These are phyloP conservation scores for Pseudorhombus dupliciocellatus DNA, from an alignment of 2,113 vertebrate genomes.

Conservation along the genomic window DNA sequence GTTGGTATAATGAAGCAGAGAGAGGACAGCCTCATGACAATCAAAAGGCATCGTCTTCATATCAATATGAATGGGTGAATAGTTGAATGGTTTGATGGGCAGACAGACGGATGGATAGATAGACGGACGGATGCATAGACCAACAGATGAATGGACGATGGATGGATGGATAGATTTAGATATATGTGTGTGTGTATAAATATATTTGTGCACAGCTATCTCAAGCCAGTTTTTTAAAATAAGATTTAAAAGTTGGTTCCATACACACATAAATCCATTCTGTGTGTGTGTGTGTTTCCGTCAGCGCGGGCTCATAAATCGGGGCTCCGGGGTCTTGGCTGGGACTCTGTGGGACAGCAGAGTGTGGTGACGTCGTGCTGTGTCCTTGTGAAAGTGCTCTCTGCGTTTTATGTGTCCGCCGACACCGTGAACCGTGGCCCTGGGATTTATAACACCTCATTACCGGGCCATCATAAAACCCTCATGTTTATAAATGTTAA, in stretches of 20 bases:
- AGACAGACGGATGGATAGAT: too few relatives aligned
- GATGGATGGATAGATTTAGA: background rate
- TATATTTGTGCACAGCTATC: background rate
- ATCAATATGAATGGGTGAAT: too few relatives aligned
- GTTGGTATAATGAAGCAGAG: background rate
- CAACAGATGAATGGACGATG: too few relatives aligned
- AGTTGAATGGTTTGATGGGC: too few relatives aligned
- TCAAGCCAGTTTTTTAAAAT: background rate
- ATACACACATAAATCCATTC: background rate
- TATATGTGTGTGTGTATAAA: background rate
- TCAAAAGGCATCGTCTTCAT: too few relatives aligned
- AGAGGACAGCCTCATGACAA: too few relatives aligned
- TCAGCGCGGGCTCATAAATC: slow-evolving; percentile 30
- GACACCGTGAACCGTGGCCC: slow-evolving; percentile 53
- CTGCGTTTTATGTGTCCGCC: slow-evolving; percentile 53
- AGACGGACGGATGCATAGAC: too few relatives aligned
- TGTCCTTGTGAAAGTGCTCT: slow-evolving; percentile 67
- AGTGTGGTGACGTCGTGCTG: slow-evolving; percentile 12
- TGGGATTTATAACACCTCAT: slow-evolving; percentile 71
- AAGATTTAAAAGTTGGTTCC: background rate
- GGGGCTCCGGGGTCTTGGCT: background rate
- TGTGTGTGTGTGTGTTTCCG: slow-evolving; percentile 3
- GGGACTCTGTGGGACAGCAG: slow-evolving; percentile 35
- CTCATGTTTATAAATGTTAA: slow-evolving; percentile 75
- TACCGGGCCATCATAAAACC: slow-evolving; percentile 65